Conservation (phyloP, 2,888 invertebrate genomes). For the Drosophila anomalipes region DNA sequence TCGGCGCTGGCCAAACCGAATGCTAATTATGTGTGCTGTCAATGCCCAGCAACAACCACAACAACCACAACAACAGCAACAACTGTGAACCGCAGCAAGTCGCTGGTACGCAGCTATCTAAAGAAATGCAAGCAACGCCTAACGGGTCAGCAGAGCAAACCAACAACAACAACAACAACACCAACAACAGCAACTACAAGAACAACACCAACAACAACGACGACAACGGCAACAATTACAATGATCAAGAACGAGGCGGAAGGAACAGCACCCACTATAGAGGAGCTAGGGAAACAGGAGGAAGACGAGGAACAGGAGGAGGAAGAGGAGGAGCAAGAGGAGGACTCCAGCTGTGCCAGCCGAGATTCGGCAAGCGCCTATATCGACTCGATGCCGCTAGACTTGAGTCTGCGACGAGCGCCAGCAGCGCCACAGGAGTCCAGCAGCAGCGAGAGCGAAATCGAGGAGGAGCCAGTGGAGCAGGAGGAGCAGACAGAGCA, state of each 20-base stretch:
- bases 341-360: constrained; percentile 58
- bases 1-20: constrained; percentile 53
- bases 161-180: constrained; percentile 53
- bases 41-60: constrained; percentile 55
- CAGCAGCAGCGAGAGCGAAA: constrained; percentile 37
- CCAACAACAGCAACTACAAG: constrained; percentile 24
- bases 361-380: constrained; percentile 59
- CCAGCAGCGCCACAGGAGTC: constrained; percentile 56
- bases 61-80: constrained; percentile 29
- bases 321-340: constrained; percentile 14
- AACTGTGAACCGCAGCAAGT: constrained; percentile 82
- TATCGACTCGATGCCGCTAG: constrained; percentile 62
- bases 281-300: constrained; percentile 37
- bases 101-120: constrained; percentile 85
- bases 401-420: constrained; percentile 57
- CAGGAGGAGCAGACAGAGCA: not conserved
- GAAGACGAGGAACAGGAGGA: constrained; percentile 5
- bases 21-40: constrained; percentile 79
- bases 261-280: constrained; percentile 37
- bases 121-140: constrained; percentile 85
- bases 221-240: constrained; percentile 49
- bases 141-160: constrained; percentile 80
- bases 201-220: constrained; percentile 34
- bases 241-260: constrained; percentile 43
- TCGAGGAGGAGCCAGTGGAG: constrained; percentile 9